Evolutionary conservation across 2,113 vertebrate species (phyloP), one percentile per base, ranked within the genome.

Genomic region (Oreochromis aureus): DNA sequence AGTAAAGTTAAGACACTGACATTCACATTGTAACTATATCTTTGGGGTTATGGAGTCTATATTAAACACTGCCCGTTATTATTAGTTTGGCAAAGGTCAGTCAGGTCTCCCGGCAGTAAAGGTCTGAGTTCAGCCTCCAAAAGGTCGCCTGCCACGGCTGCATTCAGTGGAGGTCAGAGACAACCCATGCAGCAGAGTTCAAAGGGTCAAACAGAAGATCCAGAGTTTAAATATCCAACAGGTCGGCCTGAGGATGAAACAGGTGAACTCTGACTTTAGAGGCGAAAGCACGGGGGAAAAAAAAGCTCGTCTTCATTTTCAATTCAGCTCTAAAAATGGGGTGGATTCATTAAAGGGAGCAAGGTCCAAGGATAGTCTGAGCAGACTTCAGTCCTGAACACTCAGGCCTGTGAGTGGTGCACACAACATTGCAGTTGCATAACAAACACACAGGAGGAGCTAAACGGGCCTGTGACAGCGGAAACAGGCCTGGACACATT

Each of bases 21-120:
- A 95, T 96, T 96, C 86, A 90, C 87, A 87, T 59, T 92, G 94
- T 95, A 95, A 95, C 95, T 85, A 69, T 92, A 96, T 93, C 93
- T 94, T 94, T 91, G 84, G 81, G 93, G 94, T 94, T 80, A 90
- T 36, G 15, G 89, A 71, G 87, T 91, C 96, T 96, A 97, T 95
- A 96, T 96, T 96, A 96, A 92, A 94, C 94, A 36, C 81, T 19
- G 41, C 46, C 82, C 46, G 80, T 73, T 90, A 90, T 86, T 89
- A 90, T 73, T 91, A 84, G 89, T 85, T 82, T 82, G 55, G 90
- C 79, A 96, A 96, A 97, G 95, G 95, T 95, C 94, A 96, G 86
- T 83, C 46, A 53, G 46, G 46, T 84, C 82, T 76, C 13, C 12
- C 87, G 53, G 87, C 66, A 89, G 87, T 88, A 96, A 97, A 96